A percentile compares a stretch with the other conserved stretches of the same genome.
phyloP scores from a whole-genome alignment of 2,113 vertebrate genomes.

The Calidris pygmaea region DNA sequence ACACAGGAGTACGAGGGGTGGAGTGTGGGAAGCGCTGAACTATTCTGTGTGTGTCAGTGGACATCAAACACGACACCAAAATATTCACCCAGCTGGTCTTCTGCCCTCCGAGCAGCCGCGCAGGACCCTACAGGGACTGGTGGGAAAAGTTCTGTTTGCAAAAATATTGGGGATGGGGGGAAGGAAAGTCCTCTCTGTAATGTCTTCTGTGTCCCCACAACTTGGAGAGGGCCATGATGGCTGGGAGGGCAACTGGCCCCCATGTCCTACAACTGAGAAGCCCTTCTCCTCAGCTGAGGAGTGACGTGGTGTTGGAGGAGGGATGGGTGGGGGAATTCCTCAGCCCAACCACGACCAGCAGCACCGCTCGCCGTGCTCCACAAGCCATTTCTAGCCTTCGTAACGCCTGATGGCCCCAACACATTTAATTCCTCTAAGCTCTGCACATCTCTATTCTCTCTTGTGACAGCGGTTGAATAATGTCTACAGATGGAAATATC shows the following conservation, averaged over 20 bases:
- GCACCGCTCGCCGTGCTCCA: neutral
- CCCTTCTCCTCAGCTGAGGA: neutral
- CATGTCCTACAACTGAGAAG: neutral
- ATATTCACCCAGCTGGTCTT: neutral
- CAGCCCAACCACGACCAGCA: neutral
- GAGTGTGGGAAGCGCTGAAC: neutral
- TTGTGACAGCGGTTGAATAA: conserved; percentile 40
- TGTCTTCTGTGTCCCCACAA: neutral
- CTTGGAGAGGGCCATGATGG: neutral
- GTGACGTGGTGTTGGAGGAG: fast-evolving
- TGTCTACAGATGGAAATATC: conserved; percentile 27
- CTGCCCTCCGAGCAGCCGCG: neutral
- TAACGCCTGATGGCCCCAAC: neutral
- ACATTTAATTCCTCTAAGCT: conserved; percentile 16
- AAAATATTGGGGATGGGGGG: neutral
- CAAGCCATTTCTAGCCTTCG: neutral
- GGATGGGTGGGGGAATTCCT: neutral
- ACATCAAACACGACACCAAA: neutral
- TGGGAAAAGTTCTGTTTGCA: neutral
- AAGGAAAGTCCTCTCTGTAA: neutral
- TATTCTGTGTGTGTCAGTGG: neutral
- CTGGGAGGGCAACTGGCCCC: neutral
- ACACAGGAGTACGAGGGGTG: neutral
- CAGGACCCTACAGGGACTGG: neutral
- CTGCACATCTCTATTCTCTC: conserved; percentile 26